Evolutionary conservation across 1,140 invertebrate species (phyloP).

Genomic region (Drosophila pachea): DNA sequence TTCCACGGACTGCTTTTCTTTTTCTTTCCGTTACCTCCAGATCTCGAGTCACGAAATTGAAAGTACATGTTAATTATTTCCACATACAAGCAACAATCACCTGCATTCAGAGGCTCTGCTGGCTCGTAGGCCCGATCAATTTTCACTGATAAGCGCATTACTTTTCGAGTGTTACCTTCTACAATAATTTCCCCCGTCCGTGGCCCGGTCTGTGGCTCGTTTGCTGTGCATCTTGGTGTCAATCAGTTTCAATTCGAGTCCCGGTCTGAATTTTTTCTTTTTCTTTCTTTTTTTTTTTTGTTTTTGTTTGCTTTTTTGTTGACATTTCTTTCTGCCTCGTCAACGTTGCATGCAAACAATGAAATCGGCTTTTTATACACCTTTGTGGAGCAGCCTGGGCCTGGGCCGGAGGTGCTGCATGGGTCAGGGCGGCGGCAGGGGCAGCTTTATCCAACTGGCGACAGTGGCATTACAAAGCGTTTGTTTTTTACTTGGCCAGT

Average conservation of each 20-base stretch:
- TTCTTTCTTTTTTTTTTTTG: neutral
- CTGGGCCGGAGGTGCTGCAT: neutral
- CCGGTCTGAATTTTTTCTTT: conserved; percentile 25
- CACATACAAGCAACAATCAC: conserved; percentile 70
- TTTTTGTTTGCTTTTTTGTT: conserved; percentile 35
- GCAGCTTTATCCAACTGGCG: conserved; percentile 41
- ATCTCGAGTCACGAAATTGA: conserved; percentile 60
- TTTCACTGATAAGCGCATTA: conserved; percentile 71
- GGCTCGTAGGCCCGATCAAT: conserved; percentile 50
- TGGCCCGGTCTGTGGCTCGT: conserved; percentile 4
- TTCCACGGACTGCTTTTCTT: conserved; percentile 31
- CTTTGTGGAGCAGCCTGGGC: conserved; percentile 19
- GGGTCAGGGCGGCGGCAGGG: neutral
- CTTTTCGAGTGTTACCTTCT: conserved; percentile 60
- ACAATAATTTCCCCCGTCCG: conserved; percentile 28
- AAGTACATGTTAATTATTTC: conserved; percentile 77
- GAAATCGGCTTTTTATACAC: conserved; percentile 17
- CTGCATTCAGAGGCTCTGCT: conserved; percentile 52
- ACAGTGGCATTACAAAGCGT: conserved; percentile 70
- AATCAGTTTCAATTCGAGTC: conserved; percentile 57
- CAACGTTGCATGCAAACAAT: conserved; percentile 70
- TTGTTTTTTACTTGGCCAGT: conserved; percentile 47
- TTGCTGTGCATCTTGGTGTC: conserved; percentile 46
- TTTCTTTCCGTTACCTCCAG: conserved; percentile 12
- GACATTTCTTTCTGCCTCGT: conserved; percentile 65